These are phyloP conservation scores for Melanogrammus aeglefinus DNA, from an alignment of 2,797 vertebrate genomes.

Conservation along the genomic window DNA sequence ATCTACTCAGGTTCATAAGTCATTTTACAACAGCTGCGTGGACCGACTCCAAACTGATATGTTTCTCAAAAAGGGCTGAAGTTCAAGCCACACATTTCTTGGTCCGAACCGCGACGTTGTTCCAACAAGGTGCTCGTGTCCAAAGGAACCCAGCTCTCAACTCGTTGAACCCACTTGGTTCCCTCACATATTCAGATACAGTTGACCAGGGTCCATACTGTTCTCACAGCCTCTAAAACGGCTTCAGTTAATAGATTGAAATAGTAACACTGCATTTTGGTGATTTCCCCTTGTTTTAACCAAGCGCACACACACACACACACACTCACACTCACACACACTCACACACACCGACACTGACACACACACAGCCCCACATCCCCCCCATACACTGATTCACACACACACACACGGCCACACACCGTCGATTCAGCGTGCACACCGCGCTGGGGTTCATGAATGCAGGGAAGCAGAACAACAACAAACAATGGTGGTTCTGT, in stretches of 20 bases:
- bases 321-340: slow-evolving; percentile 28
- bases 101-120: too few species aligned
- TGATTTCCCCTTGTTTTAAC: not conserved
- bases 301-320: not conserved
- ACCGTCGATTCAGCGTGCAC: slow-evolving; percentile 44
- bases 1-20: not conserved
- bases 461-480: slow-evolving; percentile 69
- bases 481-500: slow-evolving; percentile 77
- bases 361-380: too few species aligned
- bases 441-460: slow-evolving; percentile 68
- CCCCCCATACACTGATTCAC: too few species aligned
- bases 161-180: too few species aligned
- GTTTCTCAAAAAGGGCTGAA: too few species aligned
- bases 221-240: too few species aligned
- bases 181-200: too few species aligned
- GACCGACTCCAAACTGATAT: not conserved
- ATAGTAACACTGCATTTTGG: not conserved
- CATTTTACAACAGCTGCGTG: not conserved
- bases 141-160: too few species aligned
- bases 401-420: slow-evolving; percentile 31
- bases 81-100: too few species aligned
- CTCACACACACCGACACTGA: too few species aligned
- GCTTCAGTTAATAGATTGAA: not conserved
- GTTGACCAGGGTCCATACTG: too few species aligned
- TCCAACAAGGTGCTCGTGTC: too few species aligned